Evolutionary conservation across 2,888 invertebrate genomes (phyloP).

Genomic region (Anthrax anthrax): DNA sequence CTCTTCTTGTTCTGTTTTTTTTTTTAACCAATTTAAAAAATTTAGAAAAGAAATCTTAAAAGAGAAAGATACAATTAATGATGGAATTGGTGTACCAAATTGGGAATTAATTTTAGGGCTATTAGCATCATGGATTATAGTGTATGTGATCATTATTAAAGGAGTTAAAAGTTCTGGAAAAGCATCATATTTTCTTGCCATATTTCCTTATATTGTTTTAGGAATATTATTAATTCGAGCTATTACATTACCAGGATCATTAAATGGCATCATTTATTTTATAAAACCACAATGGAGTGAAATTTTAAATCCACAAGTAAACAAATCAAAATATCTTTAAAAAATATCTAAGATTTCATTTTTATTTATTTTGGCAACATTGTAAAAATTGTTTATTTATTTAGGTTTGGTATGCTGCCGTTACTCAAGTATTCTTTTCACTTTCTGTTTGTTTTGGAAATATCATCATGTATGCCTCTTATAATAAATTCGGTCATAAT

Average conservation of each 20-base stretch:
- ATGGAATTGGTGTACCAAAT: conserved; percentile 42
- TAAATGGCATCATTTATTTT: conserved; percentile 47
- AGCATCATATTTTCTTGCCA: conserved; percentile 58
- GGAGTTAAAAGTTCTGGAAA: conserved; percentile 52
- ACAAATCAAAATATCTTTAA: background rate
- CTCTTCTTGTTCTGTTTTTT: background rate
- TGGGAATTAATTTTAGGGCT: conserved; percentile 40
- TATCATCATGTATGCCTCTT: conserved; percentile 47
- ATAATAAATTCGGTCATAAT: conserved; percentile 45
- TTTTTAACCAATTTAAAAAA: background rate
- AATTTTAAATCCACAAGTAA: conserved; percentile 42
- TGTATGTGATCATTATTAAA: conserved; percentile 39
- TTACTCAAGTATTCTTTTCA: conserved; percentile 50
- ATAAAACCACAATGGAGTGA: conserved; percentile 49
- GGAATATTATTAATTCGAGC: conserved; percentile 47
- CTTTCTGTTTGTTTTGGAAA: conserved; percentile 47
- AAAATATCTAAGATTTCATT: background rate
- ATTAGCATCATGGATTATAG: conserved; percentile 37
- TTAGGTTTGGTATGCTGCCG: conserved; percentile 49
- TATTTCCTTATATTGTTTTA: conserved; percentile 55
- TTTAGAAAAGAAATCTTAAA: conserved; percentile 39
- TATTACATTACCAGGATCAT: conserved; percentile 44
- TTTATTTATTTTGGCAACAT: background rate
- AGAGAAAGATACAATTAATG: conserved; percentile 35
- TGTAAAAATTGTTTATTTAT: background rate